A percentile compares a stretch with the other conserved stretches of the same genome.
These are phyloP conservation scores for Monomorium pharaonis DNA, from an alignment of 1,140 invertebrate species.

Conservation along the genomic window DNA sequence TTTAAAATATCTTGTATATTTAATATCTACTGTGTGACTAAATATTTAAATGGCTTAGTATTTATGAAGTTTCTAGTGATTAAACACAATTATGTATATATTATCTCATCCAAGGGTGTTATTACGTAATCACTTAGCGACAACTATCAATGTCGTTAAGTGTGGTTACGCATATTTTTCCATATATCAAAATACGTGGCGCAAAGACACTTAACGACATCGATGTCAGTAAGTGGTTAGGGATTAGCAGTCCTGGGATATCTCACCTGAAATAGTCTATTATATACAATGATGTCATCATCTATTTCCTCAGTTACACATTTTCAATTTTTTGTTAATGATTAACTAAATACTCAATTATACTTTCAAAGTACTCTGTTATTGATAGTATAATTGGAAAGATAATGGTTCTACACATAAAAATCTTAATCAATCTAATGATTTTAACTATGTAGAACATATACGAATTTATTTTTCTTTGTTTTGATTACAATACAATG, in stretches of 20 bases:
- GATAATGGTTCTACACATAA: background rate
- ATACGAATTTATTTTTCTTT: background rate
- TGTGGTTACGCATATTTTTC: too few species aligned
- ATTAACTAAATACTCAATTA: slow-evolving; percentile 23
- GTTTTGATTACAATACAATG: background rate
- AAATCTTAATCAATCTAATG: background rate
- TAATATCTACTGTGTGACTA: background rate
- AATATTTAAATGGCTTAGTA: background rate
- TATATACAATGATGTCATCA: background rate
- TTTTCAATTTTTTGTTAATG: slow-evolving; percentile 6
- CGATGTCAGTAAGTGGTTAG: too few species aligned
- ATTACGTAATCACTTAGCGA: too few species aligned
- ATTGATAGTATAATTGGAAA: slow-evolving; percentile 11
- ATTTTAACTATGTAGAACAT: background rate
- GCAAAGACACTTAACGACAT: too few species aligned
- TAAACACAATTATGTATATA: background rate
- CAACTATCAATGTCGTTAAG: too few species aligned
- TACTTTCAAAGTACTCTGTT: slow-evolving; percentile 5
- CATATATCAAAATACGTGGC: too few species aligned
- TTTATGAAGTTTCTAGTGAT: background rate
- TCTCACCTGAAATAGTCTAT: background rate
- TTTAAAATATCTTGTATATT: background rate
- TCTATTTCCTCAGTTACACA: background rate
- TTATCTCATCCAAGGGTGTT: background rate
- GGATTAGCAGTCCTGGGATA: too few species aligned